These are phyloP conservation scores for Oncopodura yosiiana DNA, from an alignment of 1,140 invertebrate genomes.

Conservation along the genomic window DNA sequence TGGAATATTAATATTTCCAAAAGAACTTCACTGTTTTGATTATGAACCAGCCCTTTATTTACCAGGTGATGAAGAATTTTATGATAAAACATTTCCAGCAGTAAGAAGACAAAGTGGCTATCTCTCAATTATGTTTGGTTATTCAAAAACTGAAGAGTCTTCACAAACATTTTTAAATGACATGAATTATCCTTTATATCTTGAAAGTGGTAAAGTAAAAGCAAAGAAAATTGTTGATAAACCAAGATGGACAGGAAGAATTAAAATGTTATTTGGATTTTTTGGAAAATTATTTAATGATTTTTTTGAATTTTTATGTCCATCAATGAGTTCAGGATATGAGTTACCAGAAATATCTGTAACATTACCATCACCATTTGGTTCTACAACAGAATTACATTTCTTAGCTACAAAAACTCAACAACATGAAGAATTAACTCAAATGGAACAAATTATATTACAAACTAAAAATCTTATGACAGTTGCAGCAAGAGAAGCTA, in stretches of 20 bases:
- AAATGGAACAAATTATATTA: too few relatives aligned
- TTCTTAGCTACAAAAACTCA: too few relatives aligned
- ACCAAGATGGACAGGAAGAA: neutral
- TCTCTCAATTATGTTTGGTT: conserved; percentile 21
- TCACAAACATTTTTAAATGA: neutral
- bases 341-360: conserved; percentile 28
- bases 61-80: conserved; percentile 17
- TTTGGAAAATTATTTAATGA: neutral
- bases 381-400: conserved; percentile 25
- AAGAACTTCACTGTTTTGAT: neutral
- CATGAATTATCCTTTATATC: conserved; percentile 6
- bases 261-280: neutral
- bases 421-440: too few relatives aligned
- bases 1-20: conserved; percentile 6
- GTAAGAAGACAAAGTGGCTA: conserved; percentile 7
- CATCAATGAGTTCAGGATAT: neutral
- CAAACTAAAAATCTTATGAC: too few relatives aligned
- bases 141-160: neutral
- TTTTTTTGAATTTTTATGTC: neutral
- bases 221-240: neutral
- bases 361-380: conserved; percentile 18
- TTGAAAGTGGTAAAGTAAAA: neutral
- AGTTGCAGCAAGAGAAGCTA: too few relatives aligned
- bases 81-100: conserved; percentile 9
- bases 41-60: neutral